Base-by-base conservation (phyloP, 2,113 vertebrate genomes). In the Aegypius monachus region DNA sequence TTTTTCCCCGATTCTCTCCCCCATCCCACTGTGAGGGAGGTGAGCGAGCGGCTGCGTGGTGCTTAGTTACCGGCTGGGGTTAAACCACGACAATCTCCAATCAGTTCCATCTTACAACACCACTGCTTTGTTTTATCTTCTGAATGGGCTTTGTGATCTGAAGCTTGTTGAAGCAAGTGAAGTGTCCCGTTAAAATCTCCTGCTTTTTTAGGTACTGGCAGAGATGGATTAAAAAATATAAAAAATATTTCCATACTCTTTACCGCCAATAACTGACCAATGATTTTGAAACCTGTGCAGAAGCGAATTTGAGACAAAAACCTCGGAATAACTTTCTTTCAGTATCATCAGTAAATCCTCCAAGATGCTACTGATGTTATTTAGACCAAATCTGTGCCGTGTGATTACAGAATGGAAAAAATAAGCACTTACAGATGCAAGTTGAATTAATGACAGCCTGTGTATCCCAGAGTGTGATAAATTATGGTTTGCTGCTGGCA, bases 361-460 rank as follows among this genome's bases (percentile, higher is more conserved):
- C 4, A 52, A 84, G 48, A 67, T 86, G 38, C 17, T 87, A 22
- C 36, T 3, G 0, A 47, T 63, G 18, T 11, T 75, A 16, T 77
- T 85, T 21, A 87, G 66, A 75, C 34, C 21, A 73, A 79, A 56
- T 56, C 16, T 17, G 1, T 89, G 67, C 14, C 9, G 18, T 26
- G 78, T 94, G 87, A 88, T 34, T 61, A n/a, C 31, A 73, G 21
- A 91, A 58, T n/a, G 14, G 34, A 86, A 79, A 81, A 84, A 88
- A 95, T 91, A 95, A 68, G n/a, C 53, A 63, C 67, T 92, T 81
- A 52, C 0, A 19, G 67, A 48, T 59, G 14, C n/a, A 74, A 90
- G 36, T 11, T 68, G 80, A 91, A 95, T 92, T 95, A 97, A 96
- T 85, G 52, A 80, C n/a, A 92, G 75, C 86, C 65, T 91, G 36